phyloP scores from a whole-genome alignment of 2,113 vertebrate species.

The Hydrochoerus hydrochaeris region DNA sequence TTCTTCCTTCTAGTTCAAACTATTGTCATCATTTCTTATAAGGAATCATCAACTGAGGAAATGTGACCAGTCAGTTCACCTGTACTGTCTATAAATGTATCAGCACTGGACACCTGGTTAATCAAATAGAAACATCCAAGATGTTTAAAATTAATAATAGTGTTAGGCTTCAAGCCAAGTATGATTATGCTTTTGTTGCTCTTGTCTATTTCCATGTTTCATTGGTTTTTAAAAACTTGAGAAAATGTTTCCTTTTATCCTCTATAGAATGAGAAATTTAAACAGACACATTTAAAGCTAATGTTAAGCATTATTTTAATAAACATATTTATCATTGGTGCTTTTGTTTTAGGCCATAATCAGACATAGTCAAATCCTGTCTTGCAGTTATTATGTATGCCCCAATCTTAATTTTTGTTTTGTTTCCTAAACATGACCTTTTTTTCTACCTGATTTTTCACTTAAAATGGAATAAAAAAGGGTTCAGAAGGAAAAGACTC shows the following conservation, averaged over 20 bases:
- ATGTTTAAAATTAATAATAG: not conserved
- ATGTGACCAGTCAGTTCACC: not conserved
- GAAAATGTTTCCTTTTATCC: not conserved
- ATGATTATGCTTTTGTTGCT: not conserved
- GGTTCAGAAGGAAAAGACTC: not conserved
- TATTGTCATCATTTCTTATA: not conserved
- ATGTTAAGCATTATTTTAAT: constrained; percentile 34
- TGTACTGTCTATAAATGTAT: not conserved
- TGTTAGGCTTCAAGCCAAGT: not conserved
- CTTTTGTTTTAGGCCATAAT: not conserved
- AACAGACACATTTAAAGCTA: not conserved
- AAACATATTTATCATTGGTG: not conserved
- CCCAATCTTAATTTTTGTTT: not conserved
- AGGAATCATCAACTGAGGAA: not conserved
- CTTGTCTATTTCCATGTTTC: not conserved
- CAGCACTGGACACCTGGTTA: not conserved
- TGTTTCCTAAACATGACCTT: constrained; percentile 15
- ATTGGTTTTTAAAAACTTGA: not conserved
- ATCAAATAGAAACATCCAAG: not conserved
- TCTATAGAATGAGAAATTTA: not conserved
- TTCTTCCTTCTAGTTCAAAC: not conserved
- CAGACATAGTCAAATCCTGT: not conserved
- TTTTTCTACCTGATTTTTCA: not conserved
- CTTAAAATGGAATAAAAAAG: not conserved
- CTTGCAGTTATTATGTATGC: not conserved